Percentiles rank a stretch among this genome's conserved stretches.
These are phyloP conservation scores for Marmota flaviventris DNA, from an alignment of 2,113 vertebrate genomes.

Conservation along the genomic window DNA sequence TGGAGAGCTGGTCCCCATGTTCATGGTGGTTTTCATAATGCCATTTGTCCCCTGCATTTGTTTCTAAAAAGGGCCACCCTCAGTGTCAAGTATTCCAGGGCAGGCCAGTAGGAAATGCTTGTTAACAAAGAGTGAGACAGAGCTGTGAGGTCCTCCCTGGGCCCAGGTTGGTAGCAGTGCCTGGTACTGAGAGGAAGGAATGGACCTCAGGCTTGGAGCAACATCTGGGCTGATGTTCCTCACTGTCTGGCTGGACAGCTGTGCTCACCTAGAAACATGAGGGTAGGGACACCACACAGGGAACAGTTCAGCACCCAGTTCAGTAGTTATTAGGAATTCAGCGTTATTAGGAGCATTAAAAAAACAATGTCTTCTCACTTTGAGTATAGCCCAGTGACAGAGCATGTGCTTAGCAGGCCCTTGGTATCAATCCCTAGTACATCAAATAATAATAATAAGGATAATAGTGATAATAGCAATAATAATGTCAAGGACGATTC, in stretches of 20 bases:
- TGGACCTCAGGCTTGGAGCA: neutral
- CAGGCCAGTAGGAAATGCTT: neutral
- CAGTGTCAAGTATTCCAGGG: no score
- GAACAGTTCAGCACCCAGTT: neutral
- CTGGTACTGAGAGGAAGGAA: neutral
- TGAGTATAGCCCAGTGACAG: neutral
- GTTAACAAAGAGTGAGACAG: neutral
- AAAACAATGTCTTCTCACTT: no score
- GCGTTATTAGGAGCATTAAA: no score
- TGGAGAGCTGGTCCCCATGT: neutral
- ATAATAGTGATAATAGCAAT: no score
- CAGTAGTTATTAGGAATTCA: no score
- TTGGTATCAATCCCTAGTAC: neutral
- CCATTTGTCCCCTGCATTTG: neutral
- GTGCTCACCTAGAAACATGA: no score
- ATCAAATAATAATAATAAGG: no score
- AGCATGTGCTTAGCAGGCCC: neutral
- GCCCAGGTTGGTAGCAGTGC: neutral
- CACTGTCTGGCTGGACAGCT: neutral
- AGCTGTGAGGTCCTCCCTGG: neutral
- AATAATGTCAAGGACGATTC: no score
- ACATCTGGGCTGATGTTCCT: neutral
- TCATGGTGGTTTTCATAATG: rapidly evolving
- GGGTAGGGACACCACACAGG: neutral
- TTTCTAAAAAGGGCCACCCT: neutral